A percentile compares a stretch with the other conserved stretches of the same genome.
These are phyloP conservation scores for Falco rusticolus DNA, from an alignment of 2,797 vertebrate genomes.

Conservation along the genomic window DNA sequence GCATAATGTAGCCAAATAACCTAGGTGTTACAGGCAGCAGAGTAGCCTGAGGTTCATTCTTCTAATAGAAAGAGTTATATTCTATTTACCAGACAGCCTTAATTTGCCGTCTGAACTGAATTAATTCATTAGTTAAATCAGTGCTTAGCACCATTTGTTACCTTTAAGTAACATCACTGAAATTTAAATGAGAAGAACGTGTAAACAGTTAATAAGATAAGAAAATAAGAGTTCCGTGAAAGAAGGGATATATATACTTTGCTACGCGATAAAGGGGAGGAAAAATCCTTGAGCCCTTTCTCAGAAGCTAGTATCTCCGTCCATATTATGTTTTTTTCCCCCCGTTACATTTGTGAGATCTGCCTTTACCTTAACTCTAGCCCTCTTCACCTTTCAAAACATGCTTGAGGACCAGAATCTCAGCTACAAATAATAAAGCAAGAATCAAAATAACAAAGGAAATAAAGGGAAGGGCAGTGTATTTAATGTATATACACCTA, in stretches of 20 bases:
- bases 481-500: background rate
- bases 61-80: constrained; percentile 37
- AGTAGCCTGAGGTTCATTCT: constrained; percentile 20
- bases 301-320: background rate
- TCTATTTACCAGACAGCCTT: constrained; percentile 59
- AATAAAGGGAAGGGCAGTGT: background rate
- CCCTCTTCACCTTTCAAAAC: background rate
- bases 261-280: background rate
- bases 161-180: constrained; percentile 52
- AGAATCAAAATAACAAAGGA: background rate
- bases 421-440: background rate
- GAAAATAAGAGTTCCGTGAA: background rate
- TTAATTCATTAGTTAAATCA: constrained; percentile 73
- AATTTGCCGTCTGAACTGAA: constrained; percentile 66
- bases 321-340: background rate
- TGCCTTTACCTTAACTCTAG: background rate
- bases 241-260: background rate
- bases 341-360: background rate
- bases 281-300: background rate
- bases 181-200: constrained; percentile 64
- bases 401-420: background rate
- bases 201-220: constrained; percentile 19
- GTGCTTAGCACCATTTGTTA: constrained; percentile 52
- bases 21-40: background rate
- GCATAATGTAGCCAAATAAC: background rate